These are phyloP conservation scores for Tipula confusa DNA, from an alignment of 2,888 invertebrate species.

Conservation along the genomic window DNA sequence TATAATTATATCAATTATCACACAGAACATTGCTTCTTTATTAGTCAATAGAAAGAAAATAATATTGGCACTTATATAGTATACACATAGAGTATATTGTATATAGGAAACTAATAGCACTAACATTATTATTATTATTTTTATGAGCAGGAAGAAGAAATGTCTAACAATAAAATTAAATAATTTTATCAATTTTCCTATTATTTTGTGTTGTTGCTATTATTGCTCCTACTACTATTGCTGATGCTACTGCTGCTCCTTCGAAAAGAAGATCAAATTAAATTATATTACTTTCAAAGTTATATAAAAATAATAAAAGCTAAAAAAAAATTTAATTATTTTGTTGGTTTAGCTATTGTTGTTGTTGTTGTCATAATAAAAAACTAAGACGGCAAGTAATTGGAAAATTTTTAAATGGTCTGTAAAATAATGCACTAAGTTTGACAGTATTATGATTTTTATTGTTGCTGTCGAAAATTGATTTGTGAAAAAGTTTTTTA, in stretches of 20 bases:
- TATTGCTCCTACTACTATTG: neutral
- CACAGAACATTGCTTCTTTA: conserved; percentile 9
- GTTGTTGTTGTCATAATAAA: neutral
- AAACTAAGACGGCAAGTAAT: neutral
- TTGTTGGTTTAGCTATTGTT: no score
- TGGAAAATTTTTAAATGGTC: neutral
- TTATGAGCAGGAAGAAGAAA: neutral
- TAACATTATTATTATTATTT: neutral
- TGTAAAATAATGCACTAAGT: neutral
- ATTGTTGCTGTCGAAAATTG: neutral
- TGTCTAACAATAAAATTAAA: neutral
- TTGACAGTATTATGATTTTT: neutral
- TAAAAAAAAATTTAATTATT: no score
- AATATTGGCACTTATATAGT: conserved; percentile 16
- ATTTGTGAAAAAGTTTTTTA: neutral
- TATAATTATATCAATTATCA: neutral
- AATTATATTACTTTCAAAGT: neutral
- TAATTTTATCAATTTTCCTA: neutral
- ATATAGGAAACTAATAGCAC: neutral
- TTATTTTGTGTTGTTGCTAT: neutral
- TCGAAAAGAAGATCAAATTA: neutral
- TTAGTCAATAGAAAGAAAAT: neutral
- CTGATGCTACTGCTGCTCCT: neutral
- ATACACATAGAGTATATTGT: neutral
- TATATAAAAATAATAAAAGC: neutral